Evolutionary conservation across 2,888 invertebrate genomes (phyloP).

Genomic region (Pammene aurita): DNA sequence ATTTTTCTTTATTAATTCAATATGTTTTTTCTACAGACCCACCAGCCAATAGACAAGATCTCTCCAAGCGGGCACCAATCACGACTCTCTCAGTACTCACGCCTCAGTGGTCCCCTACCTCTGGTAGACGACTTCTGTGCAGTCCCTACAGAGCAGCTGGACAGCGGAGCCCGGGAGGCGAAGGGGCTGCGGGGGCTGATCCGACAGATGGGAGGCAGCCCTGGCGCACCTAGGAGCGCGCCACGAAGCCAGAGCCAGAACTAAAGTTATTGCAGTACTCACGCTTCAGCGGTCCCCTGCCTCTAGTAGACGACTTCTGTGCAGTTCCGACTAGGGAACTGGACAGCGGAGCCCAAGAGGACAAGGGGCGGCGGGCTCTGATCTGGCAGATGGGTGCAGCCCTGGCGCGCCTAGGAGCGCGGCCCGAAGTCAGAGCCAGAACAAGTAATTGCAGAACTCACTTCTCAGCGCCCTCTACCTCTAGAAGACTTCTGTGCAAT

Average conservation of each 20-base stretch:
- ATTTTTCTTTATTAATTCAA: too few relatives aligned
- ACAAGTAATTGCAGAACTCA: slow-evolving; percentile 20
- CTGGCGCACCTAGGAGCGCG: slow-evolving; percentile 89
- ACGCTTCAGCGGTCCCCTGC: too few relatives aligned
- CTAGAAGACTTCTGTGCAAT: too few relatives aligned
- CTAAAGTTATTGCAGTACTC: slow-evolving; percentile 47
- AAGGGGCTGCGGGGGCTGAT: slow-evolving; percentile 90
- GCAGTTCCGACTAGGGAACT: too few relatives aligned
- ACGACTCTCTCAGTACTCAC: slow-evolving; percentile 85
- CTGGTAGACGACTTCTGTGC: slow-evolving; percentile 96
- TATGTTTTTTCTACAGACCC: slow-evolving; percentile 3
- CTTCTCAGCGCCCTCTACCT: too few relatives aligned
- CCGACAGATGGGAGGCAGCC: slow-evolving; percentile 93
- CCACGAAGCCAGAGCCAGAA: slow-evolving; percentile 78
- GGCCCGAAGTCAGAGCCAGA: too few relatives aligned
- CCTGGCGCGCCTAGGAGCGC: too few relatives aligned
- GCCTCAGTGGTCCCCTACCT: slow-evolving; percentile 86
- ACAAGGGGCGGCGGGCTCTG: too few relatives aligned
- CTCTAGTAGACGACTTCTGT: too few relatives aligned
- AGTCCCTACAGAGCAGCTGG: slow-evolving; percentile 90
- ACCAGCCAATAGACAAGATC: slow-evolving; percentile 62
- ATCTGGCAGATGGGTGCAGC: too few relatives aligned
- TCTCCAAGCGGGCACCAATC: slow-evolving; percentile 84
- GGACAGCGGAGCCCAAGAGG: too few relatives aligned
- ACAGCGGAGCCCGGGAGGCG: slow-evolving; percentile 85